phyloP scores from a whole-genome alignment of 1,140 invertebrate species.

The Tachypleus tridentatus region DNA sequence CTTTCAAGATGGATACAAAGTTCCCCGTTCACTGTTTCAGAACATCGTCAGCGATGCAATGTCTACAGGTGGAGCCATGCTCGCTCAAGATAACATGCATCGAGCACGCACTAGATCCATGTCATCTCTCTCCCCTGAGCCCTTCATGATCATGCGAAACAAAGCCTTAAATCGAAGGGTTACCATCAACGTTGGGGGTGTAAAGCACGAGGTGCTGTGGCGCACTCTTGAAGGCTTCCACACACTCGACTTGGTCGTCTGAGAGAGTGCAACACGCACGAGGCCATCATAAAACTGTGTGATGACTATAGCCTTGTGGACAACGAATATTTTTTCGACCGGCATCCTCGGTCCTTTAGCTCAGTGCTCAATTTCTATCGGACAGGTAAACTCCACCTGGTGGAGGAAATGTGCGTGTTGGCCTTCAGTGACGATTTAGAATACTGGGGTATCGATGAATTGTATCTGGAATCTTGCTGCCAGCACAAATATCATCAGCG shows the following conservation, averaged over 20 bases:
- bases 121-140: slow-evolving; percentile 79
- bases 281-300: slow-evolving; percentile 87
- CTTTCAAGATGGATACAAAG: too few species aligned
- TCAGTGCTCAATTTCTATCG: slow-evolving; percentile 97
- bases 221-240: slow-evolving; percentile 86
- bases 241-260: slow-evolving; percentile 86
- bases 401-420: slow-evolving; percentile 97
- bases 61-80: neutral
- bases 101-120: slow-evolving; percentile 43
- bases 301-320: slow-evolving; percentile 83
- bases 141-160: slow-evolving; percentile 87
- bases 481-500: slow-evolving; percentile 98
- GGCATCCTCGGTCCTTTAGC: slow-evolving; percentile 93
- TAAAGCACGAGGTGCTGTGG: slow-evolving; percentile 86
- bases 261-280: slow-evolving; percentile 86
- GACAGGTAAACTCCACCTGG: slow-evolving; percentile 91
- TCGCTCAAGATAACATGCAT: too few species aligned
- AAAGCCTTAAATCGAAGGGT: slow-evolving; percentile 81
- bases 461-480: slow-evolving; percentile 94
- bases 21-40: too few species aligned
- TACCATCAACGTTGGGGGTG: slow-evolving; percentile 91
- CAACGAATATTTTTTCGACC: slow-evolving; percentile 98
- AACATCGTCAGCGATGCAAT: too few species aligned
- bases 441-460: slow-evolving; percentile 96
- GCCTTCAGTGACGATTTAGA: slow-evolving; percentile 96